A percentile compares a stretch with the other conserved stretches of the same genome.
These are phyloP conservation scores for Cirrhinus mrigala DNA, from an alignment of 2,797 vertebrate species.

Conservation along the genomic window DNA sequence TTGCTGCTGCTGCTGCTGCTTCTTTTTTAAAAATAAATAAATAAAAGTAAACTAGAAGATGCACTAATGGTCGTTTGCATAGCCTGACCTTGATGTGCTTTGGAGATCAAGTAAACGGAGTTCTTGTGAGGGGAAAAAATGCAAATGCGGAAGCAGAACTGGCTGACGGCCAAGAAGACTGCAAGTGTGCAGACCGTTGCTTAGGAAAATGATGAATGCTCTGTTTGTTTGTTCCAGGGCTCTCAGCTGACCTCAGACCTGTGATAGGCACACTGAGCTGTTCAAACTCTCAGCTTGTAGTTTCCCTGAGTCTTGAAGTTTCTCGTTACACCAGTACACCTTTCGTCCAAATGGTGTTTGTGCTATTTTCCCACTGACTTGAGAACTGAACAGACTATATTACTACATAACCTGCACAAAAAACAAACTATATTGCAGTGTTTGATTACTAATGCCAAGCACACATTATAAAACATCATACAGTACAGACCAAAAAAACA, in stretches of 20 bases:
- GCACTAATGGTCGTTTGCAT: constrained; percentile 61
- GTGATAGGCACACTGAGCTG: constrained; percentile 21
- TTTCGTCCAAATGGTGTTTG: not conserved
- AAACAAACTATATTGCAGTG: not conserved
- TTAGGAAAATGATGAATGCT: constrained; percentile 70
- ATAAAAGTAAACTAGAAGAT: constrained; percentile 47
- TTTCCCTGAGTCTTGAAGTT: not conserved
- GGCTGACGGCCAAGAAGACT: constrained; percentile 63
- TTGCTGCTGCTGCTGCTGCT: not conserved
- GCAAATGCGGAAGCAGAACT: constrained; percentile 65
- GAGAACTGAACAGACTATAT: no score
- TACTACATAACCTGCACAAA: not conserved
- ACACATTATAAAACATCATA: not conserved
- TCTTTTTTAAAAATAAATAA: not conserved
- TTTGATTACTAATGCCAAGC: not conserved
- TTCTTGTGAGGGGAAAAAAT: constrained; percentile 64
- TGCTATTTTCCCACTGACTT: not conserved
- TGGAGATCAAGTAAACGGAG: constrained; percentile 66
- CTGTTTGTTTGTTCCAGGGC: constrained; percentile 45
- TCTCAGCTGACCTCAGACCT: constrained; percentile 36
- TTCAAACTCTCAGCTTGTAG: constrained; percentile 13
- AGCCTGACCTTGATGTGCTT: constrained; percentile 69
- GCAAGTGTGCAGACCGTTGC: constrained; percentile 46
- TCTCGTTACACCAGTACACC: not conserved
- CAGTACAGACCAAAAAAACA: not conserved